Evolutionary conservation across 2,888 invertebrate species (phyloP), one percentile per base, ranked within the genome.

Genomic region (Pterostichus niger): DNA sequence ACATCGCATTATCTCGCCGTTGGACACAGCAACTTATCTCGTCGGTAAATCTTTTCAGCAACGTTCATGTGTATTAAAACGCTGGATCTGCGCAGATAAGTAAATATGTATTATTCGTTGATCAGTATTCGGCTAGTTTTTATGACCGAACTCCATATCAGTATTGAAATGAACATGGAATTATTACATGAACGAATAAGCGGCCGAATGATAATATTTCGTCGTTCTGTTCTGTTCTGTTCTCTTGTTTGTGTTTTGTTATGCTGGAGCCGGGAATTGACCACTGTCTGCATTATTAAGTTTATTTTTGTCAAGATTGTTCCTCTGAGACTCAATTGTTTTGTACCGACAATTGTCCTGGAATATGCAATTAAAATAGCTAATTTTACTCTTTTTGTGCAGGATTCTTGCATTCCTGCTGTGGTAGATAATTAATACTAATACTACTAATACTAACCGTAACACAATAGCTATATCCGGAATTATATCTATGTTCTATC

Each of bases 91-190:
- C 52, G 75, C 75, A 82, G 73, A 75, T 82, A 82, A 82, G 82
- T 82, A 82, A 82, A 82, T 83, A 83, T 83, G 83, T 77, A 83
- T 83, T 83, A 83, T 83, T 83, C 83, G 52, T 80, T 83, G 64
- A 83, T 83, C 77, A 77, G 83, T 83, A 83, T 76, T 83, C 83
- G 83, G 83, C 59, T 77, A 83, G 83, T 83, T 83, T 83, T 83
- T 83, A 83, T 83, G 83, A 83, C 52, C 46, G 64, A 15, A 49
- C 46, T 40, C 83, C 83, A 83, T 83, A 83, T 83, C 76, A 77
- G 83, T 83, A 83, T 83, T 83, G 83, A 83, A 83, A 83, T 83
- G 64, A 83, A 83, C 77, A 40, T 83, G 83, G 49, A 83, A 83
- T 83, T 61, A 82, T 82, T 82, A 82, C 82, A 82, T 71, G 82